Evolutionary conservation across 2,797 vertebrate genomes (phyloP).

Genomic region (Oreortyx pictus): DNA sequence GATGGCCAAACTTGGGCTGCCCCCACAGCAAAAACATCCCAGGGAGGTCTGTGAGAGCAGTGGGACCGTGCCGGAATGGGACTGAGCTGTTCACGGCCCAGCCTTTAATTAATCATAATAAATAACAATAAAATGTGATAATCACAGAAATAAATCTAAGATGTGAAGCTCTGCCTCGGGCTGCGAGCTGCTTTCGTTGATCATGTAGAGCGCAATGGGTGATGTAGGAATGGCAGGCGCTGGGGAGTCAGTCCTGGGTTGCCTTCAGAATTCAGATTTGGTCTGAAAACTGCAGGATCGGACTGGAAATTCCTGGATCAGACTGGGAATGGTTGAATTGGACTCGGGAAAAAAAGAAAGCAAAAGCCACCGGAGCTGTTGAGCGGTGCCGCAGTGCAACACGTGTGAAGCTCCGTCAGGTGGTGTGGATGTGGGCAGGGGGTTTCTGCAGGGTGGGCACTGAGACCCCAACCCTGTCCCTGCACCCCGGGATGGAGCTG

Average conservation of each 20-base stretch:
- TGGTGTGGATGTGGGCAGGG: neutral
- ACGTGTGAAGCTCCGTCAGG: neutral
- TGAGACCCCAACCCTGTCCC: neutral
- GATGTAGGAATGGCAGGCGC: neutral
- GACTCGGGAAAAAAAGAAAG: neutral
- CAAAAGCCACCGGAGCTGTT: neutral
- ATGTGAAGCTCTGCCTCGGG: constrained; percentile 34
- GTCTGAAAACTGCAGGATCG: neutral
- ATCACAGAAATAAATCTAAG: constrained; percentile 71
- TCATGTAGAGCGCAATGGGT: constrained; percentile 5
- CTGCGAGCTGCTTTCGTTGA: neutral
- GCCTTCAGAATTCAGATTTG: neutral
- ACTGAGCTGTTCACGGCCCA: constrained; percentile 43
- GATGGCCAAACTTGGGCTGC: neutral
- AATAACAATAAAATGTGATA: constrained; percentile 73
- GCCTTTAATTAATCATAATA: constrained; percentile 75
- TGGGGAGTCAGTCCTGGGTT: neutral
- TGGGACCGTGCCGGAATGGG: constrained; percentile 4
- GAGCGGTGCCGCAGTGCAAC: rapidly evolving
- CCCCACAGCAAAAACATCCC: rapidly evolving
- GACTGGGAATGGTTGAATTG: neutral
- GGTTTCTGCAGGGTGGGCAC: neutral
- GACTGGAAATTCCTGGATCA: neutral
- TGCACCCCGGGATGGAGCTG: neutral
- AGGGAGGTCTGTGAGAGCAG: neutral